Percentiles rank a stretch among this genome's conserved stretches.
These are phyloP conservation scores for Halcyon malimbica DNA, from an alignment of 2,113 vertebrate genomes.

Conservation along the genomic window DNA sequence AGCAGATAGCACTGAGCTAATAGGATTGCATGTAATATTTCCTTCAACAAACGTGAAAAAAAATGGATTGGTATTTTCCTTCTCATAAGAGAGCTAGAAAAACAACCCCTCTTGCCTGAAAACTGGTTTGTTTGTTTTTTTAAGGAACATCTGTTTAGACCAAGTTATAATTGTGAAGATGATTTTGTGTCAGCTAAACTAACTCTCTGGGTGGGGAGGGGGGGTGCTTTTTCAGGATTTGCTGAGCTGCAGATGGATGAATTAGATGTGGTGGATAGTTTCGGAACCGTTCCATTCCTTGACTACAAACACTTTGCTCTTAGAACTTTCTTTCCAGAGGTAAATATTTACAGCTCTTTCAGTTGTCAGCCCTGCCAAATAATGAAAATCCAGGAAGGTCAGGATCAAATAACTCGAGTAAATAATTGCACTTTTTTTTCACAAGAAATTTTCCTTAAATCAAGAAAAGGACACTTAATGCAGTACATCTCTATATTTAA, in stretches of 20 bases:
- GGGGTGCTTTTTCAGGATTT: conserved; percentile 83
- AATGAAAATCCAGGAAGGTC: conserved; percentile 22
- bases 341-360: conserved; percentile 69
- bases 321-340: conserved; percentile 95
- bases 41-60: background rate
- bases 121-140: background rate
- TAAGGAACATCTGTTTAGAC: background rate
- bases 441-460: conserved; percentile 1
- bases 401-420: background rate
- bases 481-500: background rate
- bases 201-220: background rate
- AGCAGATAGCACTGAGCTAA: background rate
- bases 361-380: conserved; percentile 47
- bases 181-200: conserved; percentile 10
- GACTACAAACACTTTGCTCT: conserved; percentile 98
- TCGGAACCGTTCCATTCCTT: conserved; percentile 91
- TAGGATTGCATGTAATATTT: background rate
- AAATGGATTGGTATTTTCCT: background rate
- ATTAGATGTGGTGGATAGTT: conserved; percentile 87
- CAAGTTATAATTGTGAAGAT: background rate
- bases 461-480: background rate
- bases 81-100: background rate
- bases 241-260: conserved; percentile 95
- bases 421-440: background rate
- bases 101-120: background rate